Evolutionary conservation across 2,888 invertebrate genomes (phyloP).

Genomic region (Acleris sparsana): DNA sequence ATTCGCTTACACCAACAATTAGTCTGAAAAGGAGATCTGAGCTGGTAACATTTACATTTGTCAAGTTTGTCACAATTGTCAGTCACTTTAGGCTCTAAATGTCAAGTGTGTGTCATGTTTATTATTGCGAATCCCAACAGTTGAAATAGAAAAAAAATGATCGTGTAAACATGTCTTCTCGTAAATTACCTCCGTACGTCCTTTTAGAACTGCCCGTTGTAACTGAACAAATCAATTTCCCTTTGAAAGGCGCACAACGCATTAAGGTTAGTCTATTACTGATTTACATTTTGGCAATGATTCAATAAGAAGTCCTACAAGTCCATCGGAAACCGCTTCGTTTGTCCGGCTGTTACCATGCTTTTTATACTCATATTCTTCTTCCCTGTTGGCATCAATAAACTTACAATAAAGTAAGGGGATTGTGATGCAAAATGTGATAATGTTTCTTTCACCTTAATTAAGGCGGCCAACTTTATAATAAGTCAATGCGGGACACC

Average conservation of each 20-base stretch:
- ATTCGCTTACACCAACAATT: too few relatives aligned
- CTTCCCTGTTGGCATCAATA: too few relatives aligned
- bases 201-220: constrained; percentile 84
- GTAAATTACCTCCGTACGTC: constrained; percentile 72
- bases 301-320: constrained; percentile 45
- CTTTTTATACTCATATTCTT: too few relatives aligned
- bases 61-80: too few relatives aligned
- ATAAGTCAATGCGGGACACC: too few relatives aligned
- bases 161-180: constrained; percentile 60
- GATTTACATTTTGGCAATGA: constrained; percentile 51
- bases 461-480: too few relatives aligned
- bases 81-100: background rate
- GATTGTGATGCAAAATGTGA: too few relatives aligned
- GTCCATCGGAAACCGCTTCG: constrained; percentile 40
- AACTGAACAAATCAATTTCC: constrained; percentile 83
- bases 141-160: constrained; percentile 45
- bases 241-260: constrained; percentile 86
- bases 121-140: constrained; percentile 27
- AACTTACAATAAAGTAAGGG: too few relatives aligned
- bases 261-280: constrained; percentile 85
- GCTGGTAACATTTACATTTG: too few relatives aligned
- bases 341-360: background rate
- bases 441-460: too few relatives aligned
- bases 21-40: too few relatives aligned
- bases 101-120: constrained; percentile 27